Evolutionary conservation across 2,797 vertebrate species (phyloP), one percentile per base, ranked within the genome.

Genomic region (Alfaro cultratus): DNA sequence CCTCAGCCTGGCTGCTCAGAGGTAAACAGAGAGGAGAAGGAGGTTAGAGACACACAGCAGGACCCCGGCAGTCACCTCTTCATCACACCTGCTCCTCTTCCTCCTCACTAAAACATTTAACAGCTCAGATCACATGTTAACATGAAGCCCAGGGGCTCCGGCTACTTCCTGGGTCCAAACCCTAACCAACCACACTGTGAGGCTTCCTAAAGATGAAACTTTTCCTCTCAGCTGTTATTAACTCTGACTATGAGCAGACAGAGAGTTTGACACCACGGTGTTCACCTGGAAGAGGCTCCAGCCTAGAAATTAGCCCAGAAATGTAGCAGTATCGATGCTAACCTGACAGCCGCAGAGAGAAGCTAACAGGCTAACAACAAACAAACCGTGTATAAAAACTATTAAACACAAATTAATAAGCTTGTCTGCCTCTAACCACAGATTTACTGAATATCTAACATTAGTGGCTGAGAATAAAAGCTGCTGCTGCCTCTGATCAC

Each of bases 1-100:
- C 98, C 97, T 99, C 98, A 96, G 98, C 98, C 97, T 99, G 98
- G 96, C 98, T 99, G 93, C 92, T 94, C 86, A 49, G 83, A 74
- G 46, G 79, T 26, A 88, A 90, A 93, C 85, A 92, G 76, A 93
- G 77, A 87, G 49, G 43, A 75, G 64, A 87, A n/a, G 5, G 45
- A 46, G 43, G 77, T 90, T 82, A 91, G 83, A 74, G 43, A 55
- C 39, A 39, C 39, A 16, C 49, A 55, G 21, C 51, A 26, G 51
- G 51, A 53, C 49, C 53, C n/a, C 11, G 11, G 53, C 71, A 45
- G 0, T 4, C 47, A 73, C 29, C 73, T 64, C 80, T 70, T 81
- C 76, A 76, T 81, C 46, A 71, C 78, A 31, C 13, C 21, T 31
- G 41, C 1, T 70, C 5, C 26, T 57, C 53, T 57, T 4, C 26